Percentiles rank a stretch among this genome's conserved stretches.
Conservation (phyloP, 2,797 vertebrate genomes). For the Muraenolepis orangiensis region DNA sequence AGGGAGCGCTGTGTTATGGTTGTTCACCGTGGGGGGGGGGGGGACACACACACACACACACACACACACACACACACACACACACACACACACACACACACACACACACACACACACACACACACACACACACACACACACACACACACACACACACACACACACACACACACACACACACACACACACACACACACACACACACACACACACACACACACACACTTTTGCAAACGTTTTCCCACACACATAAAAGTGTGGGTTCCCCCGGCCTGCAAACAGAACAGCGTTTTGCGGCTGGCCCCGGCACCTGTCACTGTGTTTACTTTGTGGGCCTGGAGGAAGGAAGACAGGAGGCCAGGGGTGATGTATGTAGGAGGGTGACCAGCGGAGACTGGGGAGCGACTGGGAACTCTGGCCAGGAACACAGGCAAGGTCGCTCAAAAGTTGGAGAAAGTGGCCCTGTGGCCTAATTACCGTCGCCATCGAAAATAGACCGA, state of each 20-base stretch:
- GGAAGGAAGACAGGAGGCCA: slow-evolving; percentile 26
- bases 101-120: not conserved
- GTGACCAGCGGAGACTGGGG: slow-evolving; percentile 19
- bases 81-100: not conserved
- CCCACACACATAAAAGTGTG: slow-evolving; percentile 20
- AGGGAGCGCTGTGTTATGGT: slow-evolving; percentile 48
- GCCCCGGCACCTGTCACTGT: slow-evolving; percentile 63
- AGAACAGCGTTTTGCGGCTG: slow-evolving; percentile 49
- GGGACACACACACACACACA: slow-evolving; percentile 36
- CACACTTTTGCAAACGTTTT: not conserved
- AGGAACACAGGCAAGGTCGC: slow-evolving; percentile 26
- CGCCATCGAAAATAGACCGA: too few relatives aligned
- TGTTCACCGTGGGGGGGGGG: slow-evolving; percentile 32
- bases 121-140: not conserved
- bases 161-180: not conserved
- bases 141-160: not conserved
- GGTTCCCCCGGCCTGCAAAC: slow-evolving; percentile 44
- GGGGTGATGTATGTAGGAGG: slow-evolving; percentile 28
- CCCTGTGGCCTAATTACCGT: too few relatives aligned
- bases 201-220: not conserved
- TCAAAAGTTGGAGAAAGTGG: too few relatives aligned
- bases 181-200: not conserved
- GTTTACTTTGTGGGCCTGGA: slow-evolving; percentile 59
- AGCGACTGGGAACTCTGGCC: slow-evolving; percentile 11
- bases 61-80: not conserved